These are phyloP conservation scores for Orcinus orca DNA, from an alignment of 2,113 vertebrate species.

Conservation along the genomic window DNA sequence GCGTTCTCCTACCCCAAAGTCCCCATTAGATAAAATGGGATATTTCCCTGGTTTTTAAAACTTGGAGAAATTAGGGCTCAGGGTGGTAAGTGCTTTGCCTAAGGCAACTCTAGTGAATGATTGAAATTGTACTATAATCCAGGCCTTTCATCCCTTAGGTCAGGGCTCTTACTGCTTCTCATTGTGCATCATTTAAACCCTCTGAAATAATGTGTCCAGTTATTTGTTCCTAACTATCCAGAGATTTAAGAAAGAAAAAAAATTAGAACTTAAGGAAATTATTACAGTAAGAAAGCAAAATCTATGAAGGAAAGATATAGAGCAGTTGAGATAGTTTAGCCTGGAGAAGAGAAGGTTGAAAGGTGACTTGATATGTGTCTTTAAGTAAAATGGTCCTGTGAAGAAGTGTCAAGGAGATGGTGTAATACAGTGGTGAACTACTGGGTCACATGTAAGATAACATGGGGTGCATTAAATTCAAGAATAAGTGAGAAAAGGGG, in stretches of 20 bases:
- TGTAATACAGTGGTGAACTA: neutral
- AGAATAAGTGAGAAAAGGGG: neutral
- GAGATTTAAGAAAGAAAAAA: neutral
- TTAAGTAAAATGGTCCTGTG: neutral
- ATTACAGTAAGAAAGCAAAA: neutral
- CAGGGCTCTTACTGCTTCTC: neutral
- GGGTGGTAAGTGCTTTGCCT: neutral
- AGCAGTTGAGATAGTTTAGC: neutral
- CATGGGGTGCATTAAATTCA: neutral
- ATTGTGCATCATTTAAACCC: neutral
- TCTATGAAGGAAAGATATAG: neutral
- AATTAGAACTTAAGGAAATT: neutral
- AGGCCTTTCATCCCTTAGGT: neutral
- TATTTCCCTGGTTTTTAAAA: neutral
- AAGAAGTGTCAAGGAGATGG: neutral
- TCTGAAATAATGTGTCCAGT: neutral
- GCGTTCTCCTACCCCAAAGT: neutral
- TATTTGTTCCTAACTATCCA: neutral
- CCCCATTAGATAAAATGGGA: neutral
- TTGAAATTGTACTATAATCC: neutral
- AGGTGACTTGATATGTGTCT: neutral
- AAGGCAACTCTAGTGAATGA: neutral
- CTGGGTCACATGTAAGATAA: neutral
- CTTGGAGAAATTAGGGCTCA: conserved; percentile 2
- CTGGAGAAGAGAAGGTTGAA: neutral